phyloP scores from a whole-genome alignment of 2,113 vertebrate genomes.

The Eupsittula cactorum region DNA sequence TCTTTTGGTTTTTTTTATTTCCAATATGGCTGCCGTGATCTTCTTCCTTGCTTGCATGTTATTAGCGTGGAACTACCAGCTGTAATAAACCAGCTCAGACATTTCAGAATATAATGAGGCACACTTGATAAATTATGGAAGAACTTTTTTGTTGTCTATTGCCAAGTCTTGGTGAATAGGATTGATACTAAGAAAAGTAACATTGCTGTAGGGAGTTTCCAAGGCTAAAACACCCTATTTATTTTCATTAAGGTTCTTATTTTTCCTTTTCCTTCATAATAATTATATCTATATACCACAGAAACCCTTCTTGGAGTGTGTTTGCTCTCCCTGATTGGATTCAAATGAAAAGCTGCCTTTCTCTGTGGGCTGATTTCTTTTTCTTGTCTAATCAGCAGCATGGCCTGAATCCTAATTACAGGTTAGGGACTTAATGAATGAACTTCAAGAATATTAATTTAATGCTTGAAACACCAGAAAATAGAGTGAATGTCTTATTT shows the following conservation, averaged over 20 bases:
- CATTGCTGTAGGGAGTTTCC: not conserved
- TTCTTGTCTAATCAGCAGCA: not conserved
- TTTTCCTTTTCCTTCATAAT: not conserved
- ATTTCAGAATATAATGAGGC: not conserved
- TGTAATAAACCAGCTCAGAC: not conserved
- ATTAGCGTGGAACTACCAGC: not conserved
- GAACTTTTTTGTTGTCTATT: not conserved
- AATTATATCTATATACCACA: not conserved
- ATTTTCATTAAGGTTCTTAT: not conserved
- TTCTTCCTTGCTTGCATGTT: not conserved
- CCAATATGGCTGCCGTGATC: not conserved
- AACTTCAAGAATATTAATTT: constrained; percentile 63
- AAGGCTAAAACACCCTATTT: not conserved
- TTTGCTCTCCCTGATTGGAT: constrained; percentile 49
- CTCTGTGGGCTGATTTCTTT: constrained; percentile 6
- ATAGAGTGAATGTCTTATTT: constrained; percentile 16
- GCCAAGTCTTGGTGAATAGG: not conserved
- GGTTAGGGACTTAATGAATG: constrained; percentile 51
- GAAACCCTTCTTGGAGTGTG: not conserved
- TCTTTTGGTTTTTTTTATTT: not conserved
- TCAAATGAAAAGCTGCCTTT: constrained; percentile 45
- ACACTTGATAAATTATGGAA: not conserved
- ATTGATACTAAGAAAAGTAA: not conserved
- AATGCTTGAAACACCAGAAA: constrained; percentile 59
- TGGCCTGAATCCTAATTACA: constrained; percentile 56